phyloP scores from a whole-genome alignment of 2,888 invertebrate species.

The Halocaridina rubra region DNA sequence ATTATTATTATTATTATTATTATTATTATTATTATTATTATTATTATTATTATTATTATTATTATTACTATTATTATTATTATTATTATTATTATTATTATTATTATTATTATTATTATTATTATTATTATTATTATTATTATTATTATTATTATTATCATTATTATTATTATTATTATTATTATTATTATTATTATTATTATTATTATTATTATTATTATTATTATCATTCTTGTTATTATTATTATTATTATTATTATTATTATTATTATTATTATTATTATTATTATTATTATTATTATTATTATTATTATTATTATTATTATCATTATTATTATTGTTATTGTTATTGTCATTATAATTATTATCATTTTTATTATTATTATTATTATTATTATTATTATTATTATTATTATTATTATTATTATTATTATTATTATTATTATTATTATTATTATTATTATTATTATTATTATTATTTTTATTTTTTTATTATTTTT shows the following conservation, averaged over 20 bases:
- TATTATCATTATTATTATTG: not conserved
- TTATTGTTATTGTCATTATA: not conserved
- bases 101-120: not conserved
- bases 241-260: not conserved
- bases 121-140: not conserved
- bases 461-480: not conserved
- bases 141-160: not conserved
- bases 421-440: not conserved
- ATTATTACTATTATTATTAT: not conserved
- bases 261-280: not conserved
- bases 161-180: not conserved
- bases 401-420: not conserved
- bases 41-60: not conserved
- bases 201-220: not conserved
- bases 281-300: not conserved
- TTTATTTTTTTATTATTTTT: not conserved
- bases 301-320: not conserved
- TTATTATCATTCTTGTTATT: not conserved
- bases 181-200: not conserved
- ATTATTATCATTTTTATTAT: not conserved
- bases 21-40: not conserved
- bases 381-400: not conserved
- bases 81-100: not conserved
- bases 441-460: not conserved
- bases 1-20: not conserved